phyloP scores from a whole-genome alignment of 2,797 vertebrate genomes.

The Cuniculus paca region DNA sequence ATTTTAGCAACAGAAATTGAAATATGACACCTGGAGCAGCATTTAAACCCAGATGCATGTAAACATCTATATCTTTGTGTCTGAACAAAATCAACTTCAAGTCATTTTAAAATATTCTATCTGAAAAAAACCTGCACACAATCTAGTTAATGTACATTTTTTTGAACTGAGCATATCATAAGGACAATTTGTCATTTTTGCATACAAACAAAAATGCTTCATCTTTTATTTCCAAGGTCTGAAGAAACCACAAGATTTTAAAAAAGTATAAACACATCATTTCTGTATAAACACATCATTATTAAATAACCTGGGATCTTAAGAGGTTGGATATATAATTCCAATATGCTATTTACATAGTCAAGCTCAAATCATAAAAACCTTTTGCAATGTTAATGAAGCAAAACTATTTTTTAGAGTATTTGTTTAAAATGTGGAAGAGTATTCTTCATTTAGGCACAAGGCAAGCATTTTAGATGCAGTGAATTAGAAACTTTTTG shows the following conservation, averaged over 20 bases:
- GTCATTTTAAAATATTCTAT: conserved; percentile 78
- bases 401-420: conserved; percentile 56
- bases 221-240: conserved; percentile 72
- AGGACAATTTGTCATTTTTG: conserved; percentile 79
- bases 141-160: conserved; percentile 66
- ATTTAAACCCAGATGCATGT: conserved; percentile 72
- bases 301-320: conserved; percentile 62
- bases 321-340: conserved; percentile 40
- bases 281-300: no score
- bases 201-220: conserved; percentile 80
- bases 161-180: conserved; percentile 67
- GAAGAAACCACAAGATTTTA: conserved; percentile 67
- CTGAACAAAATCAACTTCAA: conserved; percentile 75
- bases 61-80: conserved; percentile 76
- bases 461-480: conserved; percentile 63
- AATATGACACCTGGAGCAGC: conserved; percentile 76
- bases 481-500: conserved; percentile 66
- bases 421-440: conserved; percentile 57
- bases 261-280: conserved; percentile 69
- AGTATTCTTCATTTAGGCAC: conserved; percentile 45
- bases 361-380: conserved; percentile 60
- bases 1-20: conserved; percentile 83
- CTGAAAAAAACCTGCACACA: conserved; percentile 68
- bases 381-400: conserved; percentile 50
- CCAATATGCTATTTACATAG: conserved; percentile 41